A percentile compares a stretch with the other conserved stretches of the same genome.
These are phyloP conservation scores for Spialia ferax DNA, from an alignment of 2,888 invertebrate genomes.

Conservation along the genomic window DNA sequence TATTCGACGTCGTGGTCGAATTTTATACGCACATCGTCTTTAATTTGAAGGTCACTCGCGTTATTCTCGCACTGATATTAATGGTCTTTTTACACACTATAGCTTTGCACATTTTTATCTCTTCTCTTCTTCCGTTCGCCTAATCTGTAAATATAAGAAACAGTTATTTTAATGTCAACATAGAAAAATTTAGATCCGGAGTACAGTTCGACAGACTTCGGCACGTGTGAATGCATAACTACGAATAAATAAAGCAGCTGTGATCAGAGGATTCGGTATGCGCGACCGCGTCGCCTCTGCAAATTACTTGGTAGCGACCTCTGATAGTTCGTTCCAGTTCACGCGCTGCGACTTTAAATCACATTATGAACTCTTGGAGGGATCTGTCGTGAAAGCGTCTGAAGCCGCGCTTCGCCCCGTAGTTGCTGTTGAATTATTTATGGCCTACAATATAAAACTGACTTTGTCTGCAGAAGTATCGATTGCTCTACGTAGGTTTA, in stretches of 20 bases:
- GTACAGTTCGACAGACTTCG: constrained; percentile 30
- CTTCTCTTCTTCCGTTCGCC: constrained; percentile 45
- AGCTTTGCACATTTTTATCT: constrained; percentile 62
- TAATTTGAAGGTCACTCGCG: constrained; percentile 67
- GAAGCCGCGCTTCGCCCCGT: constrained; percentile 40
- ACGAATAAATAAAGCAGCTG: constrained; percentile 45
- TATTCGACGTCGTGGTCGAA: constrained; percentile 79
- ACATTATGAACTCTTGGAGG: constrained; percentile 68
- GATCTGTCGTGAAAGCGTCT: constrained; percentile 45
- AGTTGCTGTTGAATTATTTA: constrained; percentile 65
- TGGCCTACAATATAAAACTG: constrained; percentile 58
- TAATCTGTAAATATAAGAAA: constrained; percentile 47
- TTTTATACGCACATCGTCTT: constrained; percentile 69
- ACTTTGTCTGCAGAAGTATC: constrained; percentile 52
- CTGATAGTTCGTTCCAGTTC: constrained; percentile 54
- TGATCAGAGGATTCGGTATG: constrained; percentile 56
- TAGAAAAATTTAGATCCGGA: neutral
- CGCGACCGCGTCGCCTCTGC: constrained; percentile 58
- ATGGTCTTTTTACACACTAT: constrained; percentile 55
- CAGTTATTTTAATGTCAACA: neutral
- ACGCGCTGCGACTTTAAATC: constrained; percentile 58
- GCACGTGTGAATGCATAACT: constrained; percentile 56
- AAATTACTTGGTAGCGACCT: constrained; percentile 59
- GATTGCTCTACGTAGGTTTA: constrained; percentile 9
- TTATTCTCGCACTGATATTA: constrained; percentile 55